phyloP scores from a whole-genome alignment of 2,797 vertebrate genomes.

The Acrossocheilus fasciatus region DNA sequence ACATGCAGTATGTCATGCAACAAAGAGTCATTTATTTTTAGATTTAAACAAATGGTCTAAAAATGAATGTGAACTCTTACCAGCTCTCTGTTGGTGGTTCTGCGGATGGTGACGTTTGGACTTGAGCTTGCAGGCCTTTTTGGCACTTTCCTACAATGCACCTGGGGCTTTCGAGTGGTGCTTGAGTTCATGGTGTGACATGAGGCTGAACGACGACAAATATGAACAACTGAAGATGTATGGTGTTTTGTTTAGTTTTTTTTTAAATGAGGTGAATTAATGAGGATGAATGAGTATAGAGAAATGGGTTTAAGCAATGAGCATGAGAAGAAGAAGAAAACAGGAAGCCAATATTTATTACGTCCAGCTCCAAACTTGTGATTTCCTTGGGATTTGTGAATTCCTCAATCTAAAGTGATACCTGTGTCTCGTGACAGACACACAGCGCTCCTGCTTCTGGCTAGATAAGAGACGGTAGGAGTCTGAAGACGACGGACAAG shows the following conservation, averaged over 20 bases:
- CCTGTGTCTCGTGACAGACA: conserved; percentile 61
- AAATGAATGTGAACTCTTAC: conserved; percentile 59
- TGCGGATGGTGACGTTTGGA: conserved; percentile 58
- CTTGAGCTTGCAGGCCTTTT: conserved; percentile 45
- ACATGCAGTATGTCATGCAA: not conserved
- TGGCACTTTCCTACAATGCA: conserved; percentile 50
- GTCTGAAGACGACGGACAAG: conserved; percentile 92
- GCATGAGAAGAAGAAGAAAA: conserved; percentile 1
- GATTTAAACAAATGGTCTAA: not conserved
- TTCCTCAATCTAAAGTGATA: conserved; percentile 32
- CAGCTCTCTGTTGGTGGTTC: conserved; percentile 62
- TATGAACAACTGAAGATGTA: conserved; percentile 86
- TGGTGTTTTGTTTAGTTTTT: not conserved
- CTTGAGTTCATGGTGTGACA: conserved; percentile 86
- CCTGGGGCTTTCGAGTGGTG: conserved; percentile 64
- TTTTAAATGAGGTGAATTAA: not conserved
- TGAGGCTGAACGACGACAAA: conserved; percentile 99
- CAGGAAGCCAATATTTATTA: conserved; percentile 19
- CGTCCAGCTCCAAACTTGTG: not conserved
- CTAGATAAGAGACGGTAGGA: conserved; percentile 94
- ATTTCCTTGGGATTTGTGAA: not conserved
- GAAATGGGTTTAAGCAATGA: conserved; percentile 20
- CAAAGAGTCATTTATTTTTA: not conserved
- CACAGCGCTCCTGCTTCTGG: conserved; percentile 89
- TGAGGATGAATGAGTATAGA: not conserved